Percentiles rank a stretch among this genome's conserved stretches.
phyloP scores from a whole-genome alignment of 2,797 vertebrate genomes.

The Phalloptychus januarius region DNA sequence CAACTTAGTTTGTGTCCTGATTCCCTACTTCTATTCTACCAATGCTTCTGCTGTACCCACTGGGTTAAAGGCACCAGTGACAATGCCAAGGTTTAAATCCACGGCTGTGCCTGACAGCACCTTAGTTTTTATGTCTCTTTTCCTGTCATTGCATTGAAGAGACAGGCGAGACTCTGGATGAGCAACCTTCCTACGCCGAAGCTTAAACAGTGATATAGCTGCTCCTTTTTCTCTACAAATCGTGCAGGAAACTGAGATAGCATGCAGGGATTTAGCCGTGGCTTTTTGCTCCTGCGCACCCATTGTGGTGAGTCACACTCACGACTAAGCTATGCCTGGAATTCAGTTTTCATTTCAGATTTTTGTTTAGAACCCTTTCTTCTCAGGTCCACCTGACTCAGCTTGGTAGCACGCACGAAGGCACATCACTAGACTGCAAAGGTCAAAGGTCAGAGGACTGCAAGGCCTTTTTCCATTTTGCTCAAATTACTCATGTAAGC shows the following conservation, averaged over 20 bases:
- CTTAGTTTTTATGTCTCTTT: background rate
- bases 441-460: conserved; percentile 17
- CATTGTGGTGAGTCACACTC: conserved; percentile 60
- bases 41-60: background rate
- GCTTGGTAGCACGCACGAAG: conserved; percentile 18
- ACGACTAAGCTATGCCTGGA: conserved; percentile 67
- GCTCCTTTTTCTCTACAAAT: conserved; percentile 17
- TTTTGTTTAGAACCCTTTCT: conserved; percentile 48
- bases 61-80: background rate
- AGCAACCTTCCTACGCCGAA: conserved; percentile 6
- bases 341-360: conserved; percentile 59
- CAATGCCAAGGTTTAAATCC: conserved; percentile 10
- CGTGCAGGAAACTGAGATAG: conserved; percentile 34
- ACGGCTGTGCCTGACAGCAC: background rate
- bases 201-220: conserved; percentile 21
- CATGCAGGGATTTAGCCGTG: conserved; percentile 48
- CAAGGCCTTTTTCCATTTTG: conserved; percentile 30
- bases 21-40: background rate
- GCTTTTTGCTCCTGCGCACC: conserved; percentile 45
- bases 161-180: conserved; percentile 11
- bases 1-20: background rate
- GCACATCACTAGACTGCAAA: conserved; percentile 28
- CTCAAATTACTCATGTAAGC: conserved; percentile 26
- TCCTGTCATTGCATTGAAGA: conserved; percentile 1
- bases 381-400: conserved; percentile 51